Conservation (phyloP, 2,888 invertebrate genomes). For the Synanthedon andrenaeformis region DNA sequence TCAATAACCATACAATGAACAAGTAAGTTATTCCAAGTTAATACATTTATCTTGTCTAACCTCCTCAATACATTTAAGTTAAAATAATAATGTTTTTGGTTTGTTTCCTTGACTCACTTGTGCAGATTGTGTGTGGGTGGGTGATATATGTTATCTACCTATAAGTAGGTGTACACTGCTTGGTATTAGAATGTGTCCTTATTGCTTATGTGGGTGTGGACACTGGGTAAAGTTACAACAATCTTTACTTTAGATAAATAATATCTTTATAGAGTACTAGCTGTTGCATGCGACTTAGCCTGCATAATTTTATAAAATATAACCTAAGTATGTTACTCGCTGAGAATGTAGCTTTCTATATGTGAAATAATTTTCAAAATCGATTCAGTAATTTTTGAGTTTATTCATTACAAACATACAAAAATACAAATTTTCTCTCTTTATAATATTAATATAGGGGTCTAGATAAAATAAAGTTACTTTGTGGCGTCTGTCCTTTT, state of each 20-base stretch:
- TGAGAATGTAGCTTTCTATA: too few relatives aligned
- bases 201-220: slow-evolving; percentile 11
- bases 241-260: slow-evolving; percentile 1
- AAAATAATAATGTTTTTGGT: slow-evolving; percentile 1
- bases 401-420: too few relatives aligned
- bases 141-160: slow-evolving; percentile 1
- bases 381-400: too few relatives aligned
- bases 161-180: background rate
- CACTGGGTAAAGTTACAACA: slow-evolving; percentile 8
- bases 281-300: too few relatives aligned
- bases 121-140: slow-evolving; percentile 17
- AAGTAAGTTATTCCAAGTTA: background rate
- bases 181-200: slow-evolving; percentile 12
- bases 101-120: slow-evolving; percentile 16
- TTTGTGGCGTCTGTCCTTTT: too few relatives aligned
- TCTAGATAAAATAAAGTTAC: too few relatives aligned
- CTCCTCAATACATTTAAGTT: background rate
- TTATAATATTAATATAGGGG: too few relatives aligned
- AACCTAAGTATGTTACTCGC: too few relatives aligned
- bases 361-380: too few relatives aligned
- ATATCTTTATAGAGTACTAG: too few relatives aligned
- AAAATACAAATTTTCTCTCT: too few relatives aligned
- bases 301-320: too few relatives aligned
- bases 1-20: background rate
- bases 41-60: background rate